Conservation (phyloP, 2,797 vertebrate genomes). For the Xyrichtys novacula region DNA sequence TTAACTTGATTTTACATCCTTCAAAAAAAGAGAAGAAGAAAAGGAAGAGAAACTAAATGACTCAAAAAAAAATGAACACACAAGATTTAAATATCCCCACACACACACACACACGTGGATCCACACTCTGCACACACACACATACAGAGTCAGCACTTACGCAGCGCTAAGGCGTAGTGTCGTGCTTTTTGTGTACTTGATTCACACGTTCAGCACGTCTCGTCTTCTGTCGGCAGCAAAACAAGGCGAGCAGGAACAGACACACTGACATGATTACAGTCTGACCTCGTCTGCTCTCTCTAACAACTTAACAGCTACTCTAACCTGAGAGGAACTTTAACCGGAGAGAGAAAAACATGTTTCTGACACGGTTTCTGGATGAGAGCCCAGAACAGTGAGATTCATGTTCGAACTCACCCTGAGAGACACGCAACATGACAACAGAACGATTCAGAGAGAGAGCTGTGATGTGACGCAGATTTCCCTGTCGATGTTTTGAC, state of each 20-base stretch:
- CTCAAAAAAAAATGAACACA: neutral
- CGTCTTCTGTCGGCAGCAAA: neutral
- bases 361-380: neutral
- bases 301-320: neutral
- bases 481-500: too few relatives aligned
- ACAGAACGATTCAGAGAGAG: too few relatives aligned
- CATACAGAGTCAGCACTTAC: neutral
- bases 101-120: too few relatives aligned
- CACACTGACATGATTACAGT: neutral
- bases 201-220: slow-evolving; percentile 1
- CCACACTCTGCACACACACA: neutral
- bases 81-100: neutral
- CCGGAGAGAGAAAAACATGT: accelerated
- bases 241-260: neutral
- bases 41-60: neutral
- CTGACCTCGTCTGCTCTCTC: neutral
- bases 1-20: too few relatives aligned
- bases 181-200: neutral
- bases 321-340: neutral
- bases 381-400: too few relatives aligned
- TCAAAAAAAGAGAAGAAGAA: neutral
- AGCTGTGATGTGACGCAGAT: too few relatives aligned
- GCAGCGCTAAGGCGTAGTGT: neutral
- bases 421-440: neutral
- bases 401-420: too few relatives aligned